These are phyloP conservation scores for Microtus obscurus DNA, from an alignment of 2,797 vertebrate species.

Conservation along the genomic window DNA sequence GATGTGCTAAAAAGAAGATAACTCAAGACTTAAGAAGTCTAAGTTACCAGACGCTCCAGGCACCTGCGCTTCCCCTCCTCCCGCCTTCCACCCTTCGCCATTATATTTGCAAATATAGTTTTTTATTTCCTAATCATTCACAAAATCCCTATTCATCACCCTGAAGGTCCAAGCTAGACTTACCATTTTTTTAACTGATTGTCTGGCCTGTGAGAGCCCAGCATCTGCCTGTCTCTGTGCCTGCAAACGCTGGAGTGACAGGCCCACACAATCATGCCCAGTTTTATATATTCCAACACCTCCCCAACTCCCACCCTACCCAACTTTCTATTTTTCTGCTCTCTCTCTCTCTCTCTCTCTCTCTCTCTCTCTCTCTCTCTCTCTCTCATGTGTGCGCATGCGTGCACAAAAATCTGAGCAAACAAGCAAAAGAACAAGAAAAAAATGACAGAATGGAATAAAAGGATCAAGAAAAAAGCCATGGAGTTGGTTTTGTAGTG, in stretches of 20 bases:
- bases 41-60: neutral
- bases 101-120: slow-evolving; percentile 22
- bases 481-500: neutral
- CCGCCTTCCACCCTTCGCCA: neutral
- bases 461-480: neutral
- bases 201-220: neutral
- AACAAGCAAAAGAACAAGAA: neutral
- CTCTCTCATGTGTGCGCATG: neutral
- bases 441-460: neutral
- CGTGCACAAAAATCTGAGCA: neutral
- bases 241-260: neutral
- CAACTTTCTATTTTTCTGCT: neutral
- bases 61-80: neutral
- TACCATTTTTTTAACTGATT: neutral
- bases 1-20: neutral
- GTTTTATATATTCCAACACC: neutral
- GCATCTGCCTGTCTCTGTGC: neutral
- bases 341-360: neutral
- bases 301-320: neutral
- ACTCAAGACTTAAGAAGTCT: neutral
- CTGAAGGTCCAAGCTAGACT: neutral
- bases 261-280: neutral
- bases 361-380: neutral
- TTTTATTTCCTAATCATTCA: slow-evolving; percentile 15
- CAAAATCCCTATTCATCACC: neutral